phyloP scores from a whole-genome alignment of 2,797 vertebrate species.

The Uromys caudimaculatus region DNA sequence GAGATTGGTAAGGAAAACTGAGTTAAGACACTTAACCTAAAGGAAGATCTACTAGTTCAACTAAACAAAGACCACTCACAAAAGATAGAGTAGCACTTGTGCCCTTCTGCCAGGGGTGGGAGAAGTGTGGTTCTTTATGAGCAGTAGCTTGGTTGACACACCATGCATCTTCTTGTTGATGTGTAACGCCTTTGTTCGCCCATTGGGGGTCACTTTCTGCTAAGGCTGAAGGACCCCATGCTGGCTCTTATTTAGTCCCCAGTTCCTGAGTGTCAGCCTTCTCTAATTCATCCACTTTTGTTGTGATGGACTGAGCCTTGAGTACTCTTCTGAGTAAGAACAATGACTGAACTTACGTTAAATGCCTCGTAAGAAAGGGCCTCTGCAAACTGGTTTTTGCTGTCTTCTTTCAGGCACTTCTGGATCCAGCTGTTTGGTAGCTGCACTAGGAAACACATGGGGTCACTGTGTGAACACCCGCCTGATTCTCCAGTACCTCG shows the following conservation, averaged over 20 bases:
- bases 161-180: neutral
- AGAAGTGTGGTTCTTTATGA: conserved; percentile 5
- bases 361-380: neutral
- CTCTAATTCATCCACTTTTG: neutral
- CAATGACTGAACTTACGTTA: neutral
- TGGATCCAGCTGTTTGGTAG: conserved; percentile 87
- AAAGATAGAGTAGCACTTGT: neutral
- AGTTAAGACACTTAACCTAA: conserved; percentile 44
- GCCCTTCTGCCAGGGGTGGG: neutral
- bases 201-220: neutral
- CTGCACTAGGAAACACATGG: conserved; percentile 92
- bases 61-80: conserved; percentile 38
- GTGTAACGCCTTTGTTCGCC: conserved; percentile 4
- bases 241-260: conserved; percentile 33
- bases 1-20: conserved; percentile 39
- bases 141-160: neutral
- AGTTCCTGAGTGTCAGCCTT: neutral
- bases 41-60: neutral
- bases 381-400: neutral
- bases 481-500: conserved; percentile 89
- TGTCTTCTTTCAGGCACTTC: conserved; percentile 83
- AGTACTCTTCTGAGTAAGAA: neutral
- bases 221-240: conserved; percentile 1
- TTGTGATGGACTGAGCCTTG: neutral
- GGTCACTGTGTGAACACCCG: conserved; percentile 92